Conservation (phyloP, 2,888 invertebrate genomes). For the Drosophila lutescens region DNA sequence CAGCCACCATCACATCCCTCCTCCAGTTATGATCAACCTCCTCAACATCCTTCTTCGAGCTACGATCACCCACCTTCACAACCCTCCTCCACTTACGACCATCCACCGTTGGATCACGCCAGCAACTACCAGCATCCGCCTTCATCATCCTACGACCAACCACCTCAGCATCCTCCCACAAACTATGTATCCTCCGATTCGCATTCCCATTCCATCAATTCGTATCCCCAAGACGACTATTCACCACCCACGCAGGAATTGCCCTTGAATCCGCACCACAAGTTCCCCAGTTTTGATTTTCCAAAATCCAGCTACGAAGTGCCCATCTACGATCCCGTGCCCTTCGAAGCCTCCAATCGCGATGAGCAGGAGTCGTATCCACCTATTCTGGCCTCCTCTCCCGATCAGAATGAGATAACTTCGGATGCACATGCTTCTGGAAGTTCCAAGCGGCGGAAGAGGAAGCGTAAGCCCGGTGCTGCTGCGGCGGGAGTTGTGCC, state of each 20-base stretch:
- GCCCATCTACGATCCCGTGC: conserved; percentile 83
- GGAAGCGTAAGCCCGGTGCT: conserved; percentile 58
- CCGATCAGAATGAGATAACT: conserved; percentile 42
- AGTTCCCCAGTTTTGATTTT: conserved; percentile 81
- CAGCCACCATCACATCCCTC: conserved; percentile 52
- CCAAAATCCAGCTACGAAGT: conserved; percentile 84
- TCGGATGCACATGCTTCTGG: conserved; percentile 59
- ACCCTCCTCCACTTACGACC: conserved; percentile 16
- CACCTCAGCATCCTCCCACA: conserved; percentile 24
- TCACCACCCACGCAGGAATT: conserved; percentile 77
- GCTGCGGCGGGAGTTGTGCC: conserved; percentile 41
- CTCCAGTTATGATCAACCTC: conserved; percentile 11
- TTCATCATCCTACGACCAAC: conserved; percentile 6
- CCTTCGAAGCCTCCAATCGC: conserved; percentile 77
- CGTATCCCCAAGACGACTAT: conserved; percentile 63
- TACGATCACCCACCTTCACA: conserved; percentile 22
- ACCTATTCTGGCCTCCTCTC: conserved; percentile 53
- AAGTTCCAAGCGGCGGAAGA: conserved; percentile 49
- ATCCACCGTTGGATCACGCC: conserved; percentile 5
- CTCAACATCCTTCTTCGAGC: conserved; percentile 4
- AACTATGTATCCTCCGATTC: conserved; percentile 46
- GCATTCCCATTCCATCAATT: conserved; percentile 43
- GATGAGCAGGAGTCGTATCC: conserved; percentile 79
- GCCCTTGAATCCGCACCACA: conserved; percentile 80
- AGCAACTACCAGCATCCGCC: conserved; percentile 27